A percentile compares a stretch with the other conserved stretches of the same genome.
Conservation (phyloP, 2,888 invertebrate species). For the Schizaphis graminum region DNA sequence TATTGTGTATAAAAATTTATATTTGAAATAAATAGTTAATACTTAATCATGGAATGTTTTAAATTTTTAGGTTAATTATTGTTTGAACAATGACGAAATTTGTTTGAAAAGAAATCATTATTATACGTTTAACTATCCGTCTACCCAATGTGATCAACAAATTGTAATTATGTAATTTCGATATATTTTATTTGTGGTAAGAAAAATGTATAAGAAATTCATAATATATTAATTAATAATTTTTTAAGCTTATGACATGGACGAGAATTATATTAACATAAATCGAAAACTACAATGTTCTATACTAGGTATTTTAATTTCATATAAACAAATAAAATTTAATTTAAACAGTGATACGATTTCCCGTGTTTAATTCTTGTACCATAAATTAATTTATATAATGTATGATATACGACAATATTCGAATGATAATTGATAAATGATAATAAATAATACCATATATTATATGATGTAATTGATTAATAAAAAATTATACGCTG, state of each 20-base stretch:
- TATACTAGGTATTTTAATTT: not conserved
- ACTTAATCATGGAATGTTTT: not conserved
- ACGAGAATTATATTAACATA: not conserved
- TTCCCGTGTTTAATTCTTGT: not conserved
- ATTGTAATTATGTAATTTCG: not conserved
- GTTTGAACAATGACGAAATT: not conserved
- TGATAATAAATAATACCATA: not conserved
- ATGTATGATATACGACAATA: not conserved
- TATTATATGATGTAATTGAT: not conserved
- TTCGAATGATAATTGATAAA: no score
- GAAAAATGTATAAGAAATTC: not conserved
- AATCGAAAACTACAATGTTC: not conserved
- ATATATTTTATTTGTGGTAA: not conserved
- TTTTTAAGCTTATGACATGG: not conserved
- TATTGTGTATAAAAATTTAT: no score
- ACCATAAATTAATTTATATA: not conserved
- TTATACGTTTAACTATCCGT: not conserved
- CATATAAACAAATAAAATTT: not conserved
- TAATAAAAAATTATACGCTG: not conserved
- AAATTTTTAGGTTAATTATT: not conserved
- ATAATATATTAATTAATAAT: not conserved
- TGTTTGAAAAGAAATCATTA: not conserved
- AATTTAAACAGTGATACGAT: not conserved
- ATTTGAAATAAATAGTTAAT: not conserved
- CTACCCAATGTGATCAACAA: not conserved